Conservation (phyloP, 1,140 invertebrate genomes). For the Macrobrachium nipponense region DNA sequence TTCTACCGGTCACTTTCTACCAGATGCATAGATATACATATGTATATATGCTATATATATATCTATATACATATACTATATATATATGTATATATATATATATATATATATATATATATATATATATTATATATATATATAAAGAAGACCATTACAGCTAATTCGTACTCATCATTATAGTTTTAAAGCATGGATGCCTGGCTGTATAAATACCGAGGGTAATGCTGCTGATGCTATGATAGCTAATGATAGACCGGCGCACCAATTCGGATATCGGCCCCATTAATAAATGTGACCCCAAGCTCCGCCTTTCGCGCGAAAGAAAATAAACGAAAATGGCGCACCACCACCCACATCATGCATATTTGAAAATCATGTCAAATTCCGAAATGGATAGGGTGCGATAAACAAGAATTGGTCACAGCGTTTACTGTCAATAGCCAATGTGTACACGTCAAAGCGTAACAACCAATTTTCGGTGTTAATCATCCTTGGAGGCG, state of each 20-base stretch:
- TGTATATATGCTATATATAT: too few relatives aligned
- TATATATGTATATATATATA: too few relatives aligned
- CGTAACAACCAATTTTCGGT: conserved; percentile 49
- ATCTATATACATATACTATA: too few relatives aligned
- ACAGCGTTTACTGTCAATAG: conserved; percentile 59
- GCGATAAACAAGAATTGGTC: conserved; percentile 51
- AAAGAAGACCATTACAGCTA: too few relatives aligned
- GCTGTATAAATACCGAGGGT: neutral
- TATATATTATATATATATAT: too few relatives aligned
- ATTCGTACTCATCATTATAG: too few relatives aligned
- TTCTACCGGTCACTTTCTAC: too few relatives aligned
- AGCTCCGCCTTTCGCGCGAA: too few relatives aligned
- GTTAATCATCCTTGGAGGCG: conserved; percentile 52
- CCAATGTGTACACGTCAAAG: conserved; percentile 41
- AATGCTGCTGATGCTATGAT: neutral
- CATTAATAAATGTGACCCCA: conserved; percentile 6
- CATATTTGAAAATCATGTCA: conserved; percentile 51
- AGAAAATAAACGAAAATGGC: neutral
- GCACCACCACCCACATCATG: conserved; percentile 12
- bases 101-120: too few relatives aligned
- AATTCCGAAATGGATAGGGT: conserved; percentile 52
- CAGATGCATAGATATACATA: too few relatives aligned
- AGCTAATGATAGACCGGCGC: conserved; percentile 2
- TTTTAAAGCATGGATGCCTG: neutral
- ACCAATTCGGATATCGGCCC: conserved; percentile 4